Percentiles rank a stretch among this genome's conserved stretches.
Evolutionary conservation across 2,113 vertebrate genomes (phyloP).

Genomic region (Zosterops japonicus): DNA sequence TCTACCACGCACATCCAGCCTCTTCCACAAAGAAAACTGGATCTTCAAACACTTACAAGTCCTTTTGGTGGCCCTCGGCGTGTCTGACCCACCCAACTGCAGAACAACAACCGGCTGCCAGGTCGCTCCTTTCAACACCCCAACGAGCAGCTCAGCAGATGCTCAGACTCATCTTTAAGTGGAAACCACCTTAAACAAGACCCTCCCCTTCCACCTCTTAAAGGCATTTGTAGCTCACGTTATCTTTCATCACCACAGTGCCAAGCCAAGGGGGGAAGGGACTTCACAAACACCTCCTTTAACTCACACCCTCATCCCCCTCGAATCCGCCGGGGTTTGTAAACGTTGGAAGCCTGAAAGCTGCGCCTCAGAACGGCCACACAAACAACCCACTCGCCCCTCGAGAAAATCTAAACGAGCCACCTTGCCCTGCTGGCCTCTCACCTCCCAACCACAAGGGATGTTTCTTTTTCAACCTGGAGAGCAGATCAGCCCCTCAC

Average conservation of each 20-base stretch:
- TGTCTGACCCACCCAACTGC: background rate
- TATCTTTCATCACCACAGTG: background rate
- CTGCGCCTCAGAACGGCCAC: background rate
- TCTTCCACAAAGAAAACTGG: background rate
- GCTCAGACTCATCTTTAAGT: background rate
- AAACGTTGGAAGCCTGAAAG: background rate
- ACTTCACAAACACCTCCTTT: background rate
- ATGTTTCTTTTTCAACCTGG: background rate
- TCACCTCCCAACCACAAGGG: background rate
- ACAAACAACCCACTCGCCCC: accelerated
- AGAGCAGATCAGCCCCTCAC: background rate
- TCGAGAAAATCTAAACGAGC: background rate
- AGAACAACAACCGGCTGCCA: background rate
- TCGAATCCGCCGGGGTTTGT: background rate
- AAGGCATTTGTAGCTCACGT: background rate
- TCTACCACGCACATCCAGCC: accelerated
- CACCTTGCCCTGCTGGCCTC: background rate
- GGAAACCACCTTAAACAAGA: background rate
- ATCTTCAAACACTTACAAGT: background rate
- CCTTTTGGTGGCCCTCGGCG: accelerated
- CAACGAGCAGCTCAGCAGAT: background rate
- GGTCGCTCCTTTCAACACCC: background rate
- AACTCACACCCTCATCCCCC: background rate
- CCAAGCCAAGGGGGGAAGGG: background rate
- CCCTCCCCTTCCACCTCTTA: background rate